phyloP scores from a whole-genome alignment of 2,888 invertebrate species.

The Nematopogon swammerdamellus region DNA sequence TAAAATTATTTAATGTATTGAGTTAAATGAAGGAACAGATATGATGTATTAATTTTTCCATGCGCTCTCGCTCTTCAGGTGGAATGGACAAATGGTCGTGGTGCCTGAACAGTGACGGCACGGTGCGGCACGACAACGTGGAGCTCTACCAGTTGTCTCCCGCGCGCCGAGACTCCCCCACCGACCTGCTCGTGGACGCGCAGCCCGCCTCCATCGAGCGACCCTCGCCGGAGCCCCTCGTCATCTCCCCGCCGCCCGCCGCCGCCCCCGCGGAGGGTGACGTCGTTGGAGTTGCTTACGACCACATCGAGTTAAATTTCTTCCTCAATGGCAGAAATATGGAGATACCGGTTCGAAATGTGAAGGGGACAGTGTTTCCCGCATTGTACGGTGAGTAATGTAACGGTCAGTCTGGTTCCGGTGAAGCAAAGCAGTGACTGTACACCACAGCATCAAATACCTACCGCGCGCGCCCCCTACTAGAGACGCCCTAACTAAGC shows the following conservation, averaged over 20 bases:
- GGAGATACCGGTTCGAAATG: conserved; percentile 81
- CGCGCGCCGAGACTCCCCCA: conserved; percentile 40
- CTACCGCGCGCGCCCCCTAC: too few species aligned
- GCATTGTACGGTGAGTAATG: conserved; percentile 90
- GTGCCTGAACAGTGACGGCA: conserved; percentile 89
- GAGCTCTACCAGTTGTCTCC: conserved; percentile 65
- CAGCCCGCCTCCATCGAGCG: conserved; percentile 23
- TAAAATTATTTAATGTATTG: too few species aligned
- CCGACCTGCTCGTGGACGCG: conserved; percentile 29
- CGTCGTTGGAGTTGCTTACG: conserved; percentile 89
- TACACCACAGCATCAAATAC: too few species aligned
- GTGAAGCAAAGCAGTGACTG: too few species aligned
- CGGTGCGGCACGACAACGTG: conserved; percentile 79
- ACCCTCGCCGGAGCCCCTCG: conserved; percentile 20
- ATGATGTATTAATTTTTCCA: too few species aligned
- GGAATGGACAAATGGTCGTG: conserved; percentile 89
- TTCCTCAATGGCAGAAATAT: conserved; percentile 88
- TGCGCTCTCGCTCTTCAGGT: too few species aligned
- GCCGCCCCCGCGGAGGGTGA: conserved; percentile 87
- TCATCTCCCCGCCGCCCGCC: conserved; percentile 22
- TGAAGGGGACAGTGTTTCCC: conserved; percentile 89
- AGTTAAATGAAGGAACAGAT: too few species aligned
- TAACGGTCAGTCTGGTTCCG: too few species aligned
- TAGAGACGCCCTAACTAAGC: too few species aligned
- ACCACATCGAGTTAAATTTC: conserved; percentile 94